Percentiles rank a stretch among this genome's conserved stretches.
Conservation (phyloP, 2,888 invertebrate genomes). For the Drosophila seclusa region DNA sequence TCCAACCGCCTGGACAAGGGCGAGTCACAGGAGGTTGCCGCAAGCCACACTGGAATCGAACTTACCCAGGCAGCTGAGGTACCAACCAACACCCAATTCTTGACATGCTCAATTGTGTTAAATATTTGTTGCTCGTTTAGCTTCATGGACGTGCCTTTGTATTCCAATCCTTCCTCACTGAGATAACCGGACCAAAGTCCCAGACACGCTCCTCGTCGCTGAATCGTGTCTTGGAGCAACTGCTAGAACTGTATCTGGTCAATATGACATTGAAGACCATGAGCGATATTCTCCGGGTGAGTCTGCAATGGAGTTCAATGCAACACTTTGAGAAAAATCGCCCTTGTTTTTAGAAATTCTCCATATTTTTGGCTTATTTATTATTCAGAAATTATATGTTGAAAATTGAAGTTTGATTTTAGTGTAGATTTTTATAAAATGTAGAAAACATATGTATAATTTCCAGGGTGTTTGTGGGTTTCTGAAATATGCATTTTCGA, state of each 20-base stretch:
- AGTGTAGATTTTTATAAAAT: no score
- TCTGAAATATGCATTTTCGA: no score
- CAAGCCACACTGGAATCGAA: constrained; percentile 94
- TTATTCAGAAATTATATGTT: no score
- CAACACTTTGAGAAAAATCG: background rate
- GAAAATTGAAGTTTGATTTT: no score
- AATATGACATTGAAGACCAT: constrained; percentile 90
- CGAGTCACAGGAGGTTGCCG: constrained; percentile 90
- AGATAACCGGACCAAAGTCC: constrained; percentile 87
- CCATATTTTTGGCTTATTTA: no score
- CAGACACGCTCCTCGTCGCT: constrained; percentile 87
- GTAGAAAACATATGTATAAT: no score
- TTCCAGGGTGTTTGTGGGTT: no score
- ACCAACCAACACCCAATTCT: constrained; percentile 31
- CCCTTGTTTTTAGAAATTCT: background rate
- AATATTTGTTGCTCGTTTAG: constrained; percentile 82
- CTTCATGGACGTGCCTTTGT: constrained; percentile 93
- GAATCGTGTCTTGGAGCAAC: constrained; percentile 88
- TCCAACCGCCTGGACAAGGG: constrained; percentile 89
- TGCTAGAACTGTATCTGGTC: constrained; percentile 91
- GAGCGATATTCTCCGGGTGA: constrained; percentile 92
- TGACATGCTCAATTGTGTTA: background rate
- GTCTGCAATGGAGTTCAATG: constrained; percentile 46
- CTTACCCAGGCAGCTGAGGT: constrained; percentile 93
- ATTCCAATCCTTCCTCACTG: constrained; percentile 91